Percentiles rank a stretch among this genome's conserved stretches.
phyloP scores from a whole-genome alignment of 2,888 invertebrate genomes.

The Torymus texanus region DNA sequence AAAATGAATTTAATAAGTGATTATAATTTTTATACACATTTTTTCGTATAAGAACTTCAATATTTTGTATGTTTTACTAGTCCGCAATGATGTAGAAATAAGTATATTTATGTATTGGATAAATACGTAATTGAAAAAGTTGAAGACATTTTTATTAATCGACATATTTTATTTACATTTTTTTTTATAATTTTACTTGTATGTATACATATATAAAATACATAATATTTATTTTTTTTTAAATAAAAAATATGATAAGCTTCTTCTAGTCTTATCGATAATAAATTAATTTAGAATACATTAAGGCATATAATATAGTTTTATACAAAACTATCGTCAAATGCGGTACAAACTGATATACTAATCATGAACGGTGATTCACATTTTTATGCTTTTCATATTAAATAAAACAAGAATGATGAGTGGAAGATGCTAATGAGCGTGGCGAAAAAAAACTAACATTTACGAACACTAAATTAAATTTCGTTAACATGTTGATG shows the following conservation, averaged over 20 bases:
- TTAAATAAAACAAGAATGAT: neutral
- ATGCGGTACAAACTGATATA: neutral
- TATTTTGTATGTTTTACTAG: neutral
- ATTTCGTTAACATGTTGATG: conserved; percentile 73
- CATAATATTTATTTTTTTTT: conserved; percentile 60
- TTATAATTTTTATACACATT: no score
- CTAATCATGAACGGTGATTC: no score
- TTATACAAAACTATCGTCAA: conserved; percentile 1
- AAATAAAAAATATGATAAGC: conserved; percentile 61
- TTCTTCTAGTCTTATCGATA: conserved; percentile 63
- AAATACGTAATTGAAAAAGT: conserved; percentile 69
- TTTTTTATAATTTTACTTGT: no score
- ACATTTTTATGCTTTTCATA: neutral
- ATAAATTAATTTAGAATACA: conserved; percentile 13
- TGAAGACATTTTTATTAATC: conserved; percentile 72
- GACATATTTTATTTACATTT: conserved; percentile 59
- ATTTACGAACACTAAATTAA: conserved; percentile 57
- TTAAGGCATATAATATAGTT: conserved; percentile 8
- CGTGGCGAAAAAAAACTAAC: neutral
- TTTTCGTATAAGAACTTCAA: no score
- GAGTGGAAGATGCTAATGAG: conserved; percentile 9
- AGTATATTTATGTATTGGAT: conserved; percentile 43
- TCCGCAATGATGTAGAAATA: conserved; percentile 11
- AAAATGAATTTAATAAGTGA: no score
- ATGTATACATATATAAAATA: no score